These are phyloP conservation scores for Merodon equestris DNA, from an alignment of 2,888 invertebrate genomes.

Conservation along the genomic window DNA sequence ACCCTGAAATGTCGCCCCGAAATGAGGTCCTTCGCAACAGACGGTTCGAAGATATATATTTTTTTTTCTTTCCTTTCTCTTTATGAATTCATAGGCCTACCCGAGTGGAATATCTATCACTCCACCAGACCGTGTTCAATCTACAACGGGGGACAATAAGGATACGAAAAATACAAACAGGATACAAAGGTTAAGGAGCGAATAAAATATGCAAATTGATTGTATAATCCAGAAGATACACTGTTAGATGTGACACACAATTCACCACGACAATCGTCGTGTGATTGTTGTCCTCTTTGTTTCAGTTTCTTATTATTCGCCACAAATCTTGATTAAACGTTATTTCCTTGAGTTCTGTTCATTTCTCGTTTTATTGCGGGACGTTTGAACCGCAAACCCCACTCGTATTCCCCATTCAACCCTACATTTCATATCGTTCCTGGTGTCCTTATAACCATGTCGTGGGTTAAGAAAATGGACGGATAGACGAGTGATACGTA, in stretches of 20 bases:
- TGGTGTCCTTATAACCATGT: too few relatives aligned
- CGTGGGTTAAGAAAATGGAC: constrained; percentile 37
- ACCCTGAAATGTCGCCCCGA: too few relatives aligned
- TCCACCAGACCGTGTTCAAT: constrained; percentile 15
- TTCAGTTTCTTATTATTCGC: constrained; percentile 32
- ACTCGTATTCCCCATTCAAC: neutral
- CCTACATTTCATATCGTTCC: too few relatives aligned
- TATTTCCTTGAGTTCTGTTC: constrained; percentile 41
- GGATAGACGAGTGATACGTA: constrained; percentile 57
- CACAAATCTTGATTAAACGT: constrained; percentile 63
- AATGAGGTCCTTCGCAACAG: neutral
- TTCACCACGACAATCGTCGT: constrained; percentile 47
- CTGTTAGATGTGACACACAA: constrained; percentile 61
- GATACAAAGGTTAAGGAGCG: neutral
- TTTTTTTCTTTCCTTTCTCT: too few relatives aligned
- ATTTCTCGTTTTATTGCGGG: constrained; percentile 21
- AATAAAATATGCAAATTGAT: constrained; percentile 68
- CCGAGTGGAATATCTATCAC: constrained; percentile 10
- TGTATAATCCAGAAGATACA: constrained; percentile 61
- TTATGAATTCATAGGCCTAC: too few relatives aligned
- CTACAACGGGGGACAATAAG: constrained; percentile 21
- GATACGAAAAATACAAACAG: constrained; percentile 18
- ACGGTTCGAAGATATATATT: too few relatives aligned
- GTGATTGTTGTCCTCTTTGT: constrained; percentile 44
- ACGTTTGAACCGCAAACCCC: neutral